These are phyloP conservation scores for Gandaritis pyraliata DNA, from an alignment of 2,888 invertebrate species.

Conservation along the genomic window DNA sequence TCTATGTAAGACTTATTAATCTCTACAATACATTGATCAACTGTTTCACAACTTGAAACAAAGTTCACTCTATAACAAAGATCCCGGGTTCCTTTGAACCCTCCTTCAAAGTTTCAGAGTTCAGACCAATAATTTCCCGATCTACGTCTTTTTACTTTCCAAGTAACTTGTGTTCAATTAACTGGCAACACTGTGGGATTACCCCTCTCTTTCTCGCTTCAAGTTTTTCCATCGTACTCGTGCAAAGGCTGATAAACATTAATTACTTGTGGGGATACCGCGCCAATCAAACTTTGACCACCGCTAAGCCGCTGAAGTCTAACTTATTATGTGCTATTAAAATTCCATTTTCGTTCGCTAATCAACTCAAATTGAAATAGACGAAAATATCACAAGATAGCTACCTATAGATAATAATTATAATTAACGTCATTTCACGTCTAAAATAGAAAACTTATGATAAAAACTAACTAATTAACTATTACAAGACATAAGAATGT, in stretches of 20 bases:
- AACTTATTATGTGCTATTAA: conserved; percentile 82
- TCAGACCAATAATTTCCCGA: conserved; percentile 64
- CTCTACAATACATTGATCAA: conserved; percentile 47
- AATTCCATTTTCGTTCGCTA: conserved; percentile 75
- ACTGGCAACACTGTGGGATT: conserved; percentile 73
- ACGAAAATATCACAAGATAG: conserved; percentile 57
- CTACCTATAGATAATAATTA: conserved; percentile 59
- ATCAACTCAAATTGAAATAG: conserved; percentile 72
- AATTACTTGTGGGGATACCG: conserved; percentile 80
- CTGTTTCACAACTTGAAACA: conserved; percentile 45
- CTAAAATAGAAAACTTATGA: conserved; percentile 29
- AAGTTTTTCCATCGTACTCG: conserved; percentile 58
- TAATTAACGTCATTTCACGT: conserved; percentile 44
- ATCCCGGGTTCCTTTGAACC: conserved; percentile 49
- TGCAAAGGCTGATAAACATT: conserved; percentile 73
- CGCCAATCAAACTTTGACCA: conserved; percentile 83
- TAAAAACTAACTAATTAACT: conserved; percentile 50
- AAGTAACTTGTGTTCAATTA: conserved; percentile 70
- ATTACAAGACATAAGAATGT: conserved; percentile 46
- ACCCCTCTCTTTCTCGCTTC: conserved; percentile 56
- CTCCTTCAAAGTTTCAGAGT: conserved; percentile 58
- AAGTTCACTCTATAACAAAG: conserved; percentile 57
- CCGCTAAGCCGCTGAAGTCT: conserved; percentile 77
- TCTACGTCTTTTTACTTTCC: conserved; percentile 63
- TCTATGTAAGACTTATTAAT: conserved; percentile 38